These are phyloP conservation scores for Stomatorhinus ivindoensis DNA, from an alignment of 2,113 vertebrate genomes.

Conservation along the genomic window DNA sequence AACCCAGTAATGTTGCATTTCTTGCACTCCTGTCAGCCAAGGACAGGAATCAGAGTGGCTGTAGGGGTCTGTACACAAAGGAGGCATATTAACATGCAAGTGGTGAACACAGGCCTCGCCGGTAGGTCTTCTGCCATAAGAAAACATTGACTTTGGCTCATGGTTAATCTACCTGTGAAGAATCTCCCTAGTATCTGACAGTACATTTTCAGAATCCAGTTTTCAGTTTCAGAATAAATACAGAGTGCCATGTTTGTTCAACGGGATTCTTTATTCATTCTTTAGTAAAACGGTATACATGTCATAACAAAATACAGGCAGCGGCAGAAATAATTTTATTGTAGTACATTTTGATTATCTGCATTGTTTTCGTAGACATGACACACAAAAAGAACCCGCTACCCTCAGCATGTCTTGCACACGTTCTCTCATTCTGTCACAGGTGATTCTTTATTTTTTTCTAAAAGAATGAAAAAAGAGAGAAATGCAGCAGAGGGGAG, in stretches of 20 bases:
- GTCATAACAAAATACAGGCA: background rate
- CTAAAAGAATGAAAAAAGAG: background rate
- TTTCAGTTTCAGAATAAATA: background rate
- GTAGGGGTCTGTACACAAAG: background rate
- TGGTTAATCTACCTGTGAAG: background rate
- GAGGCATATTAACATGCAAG: background rate
- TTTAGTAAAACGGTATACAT: background rate
- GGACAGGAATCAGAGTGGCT: background rate
- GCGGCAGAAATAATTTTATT: background rate
- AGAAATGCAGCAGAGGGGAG: background rate
- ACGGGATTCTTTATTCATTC: background rate
- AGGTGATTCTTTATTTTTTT: background rate
- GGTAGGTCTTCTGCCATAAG: background rate
- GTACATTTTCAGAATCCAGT: background rate
- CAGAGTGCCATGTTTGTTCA: background rate
- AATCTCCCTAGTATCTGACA: background rate
- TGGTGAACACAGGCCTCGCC: background rate
- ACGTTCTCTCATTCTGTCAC: background rate
- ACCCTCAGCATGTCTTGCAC: background rate
- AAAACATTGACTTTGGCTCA: slow-evolving; percentile 1
- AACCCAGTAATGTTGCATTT: background rate
- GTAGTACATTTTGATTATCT: background rate
- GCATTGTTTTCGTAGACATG: background rate
- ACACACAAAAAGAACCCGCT: background rate
- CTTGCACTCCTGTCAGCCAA: background rate